phyloP scores from a whole-genome alignment of 2,797 vertebrate species.

The Acrossocheilus wenchowensis region DNA sequence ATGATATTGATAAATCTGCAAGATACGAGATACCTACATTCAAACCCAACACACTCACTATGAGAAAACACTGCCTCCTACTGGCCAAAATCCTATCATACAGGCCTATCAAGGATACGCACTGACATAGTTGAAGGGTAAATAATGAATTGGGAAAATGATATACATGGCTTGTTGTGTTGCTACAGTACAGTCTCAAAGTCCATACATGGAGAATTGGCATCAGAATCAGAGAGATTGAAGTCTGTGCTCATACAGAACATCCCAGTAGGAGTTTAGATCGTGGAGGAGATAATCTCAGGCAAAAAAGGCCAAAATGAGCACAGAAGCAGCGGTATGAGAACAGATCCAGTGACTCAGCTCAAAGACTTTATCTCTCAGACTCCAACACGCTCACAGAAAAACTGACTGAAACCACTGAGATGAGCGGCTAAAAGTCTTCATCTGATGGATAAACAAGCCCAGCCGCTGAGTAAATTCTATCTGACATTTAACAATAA shows the following conservation, averaged over 20 bases:
- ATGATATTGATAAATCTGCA: background rate
- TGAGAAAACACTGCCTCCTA: conserved; percentile 40
- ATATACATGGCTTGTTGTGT: conserved; percentile 1
- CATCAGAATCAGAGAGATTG: background rate
- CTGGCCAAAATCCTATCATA: conserved; percentile 17
- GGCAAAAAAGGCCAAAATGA: background rate
- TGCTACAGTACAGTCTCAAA: background rate
- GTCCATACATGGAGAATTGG: conserved; percentile 3
- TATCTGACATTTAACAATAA: background rate
- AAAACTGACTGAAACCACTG: background rate
- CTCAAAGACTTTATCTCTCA: conserved; percentile 9
- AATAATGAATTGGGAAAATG: background rate
- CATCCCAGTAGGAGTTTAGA: conserved; percentile 25
- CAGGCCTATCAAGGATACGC: background rate
- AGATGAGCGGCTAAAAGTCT: background rate
- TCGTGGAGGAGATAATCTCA: background rate
- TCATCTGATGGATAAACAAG: background rate
- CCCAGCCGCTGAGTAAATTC: background rate
- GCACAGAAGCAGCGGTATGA: background rate
- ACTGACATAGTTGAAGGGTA: background rate
- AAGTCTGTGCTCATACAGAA: conserved; percentile 17
- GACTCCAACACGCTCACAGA: conserved; percentile 9
- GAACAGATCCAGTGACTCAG: conserved; percentile 25
- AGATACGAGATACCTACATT: background rate
- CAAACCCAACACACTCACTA: background rate